phyloP scores from a whole-genome alignment of 2,113 vertebrate species.

The Lophius piscatorius region DNA sequence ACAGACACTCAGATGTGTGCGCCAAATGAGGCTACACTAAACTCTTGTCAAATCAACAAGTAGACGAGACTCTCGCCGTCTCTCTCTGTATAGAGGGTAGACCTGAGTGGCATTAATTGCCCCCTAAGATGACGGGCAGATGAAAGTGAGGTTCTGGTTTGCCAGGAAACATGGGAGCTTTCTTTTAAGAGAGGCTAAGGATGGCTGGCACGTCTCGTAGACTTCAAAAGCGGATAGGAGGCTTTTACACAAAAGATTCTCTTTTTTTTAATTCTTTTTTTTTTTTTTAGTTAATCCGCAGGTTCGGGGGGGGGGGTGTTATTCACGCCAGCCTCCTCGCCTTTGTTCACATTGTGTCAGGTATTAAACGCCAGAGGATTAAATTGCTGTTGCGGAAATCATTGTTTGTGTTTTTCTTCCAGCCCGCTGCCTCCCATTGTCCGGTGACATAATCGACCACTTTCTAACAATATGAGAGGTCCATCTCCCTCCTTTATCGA shows the following conservation, averaged over 20 bases:
- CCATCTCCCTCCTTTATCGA: slow-evolving; percentile 49
- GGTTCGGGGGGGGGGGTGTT: slow-evolving; percentile 55
- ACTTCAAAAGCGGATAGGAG: slow-evolving; percentile 79
- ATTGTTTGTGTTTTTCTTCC: slow-evolving; percentile 73
- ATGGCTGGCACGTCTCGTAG: slow-evolving; percentile 70
- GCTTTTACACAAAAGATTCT: slow-evolving; percentile 67
- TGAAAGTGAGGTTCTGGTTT: slow-evolving; percentile 66
- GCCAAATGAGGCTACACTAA: slow-evolving; percentile 49
- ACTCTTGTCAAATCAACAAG: slow-evolving; percentile 60
- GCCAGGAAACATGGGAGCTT: slow-evolving; percentile 59
- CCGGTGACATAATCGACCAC: slow-evolving; percentile 53
- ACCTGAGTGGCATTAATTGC: slow-evolving; percentile 74
- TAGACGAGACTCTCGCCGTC: slow-evolving; percentile 32
- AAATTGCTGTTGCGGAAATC: slow-evolving; percentile 76
- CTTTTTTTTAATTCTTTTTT: slow-evolving; percentile 17
- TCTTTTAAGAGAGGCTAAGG: slow-evolving; percentile 46
- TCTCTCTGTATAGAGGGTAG: slow-evolving; percentile 17
- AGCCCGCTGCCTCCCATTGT: slow-evolving; percentile 58
- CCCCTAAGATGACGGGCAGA: slow-evolving; percentile 73
- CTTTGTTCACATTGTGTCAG: slow-evolving; percentile 73
- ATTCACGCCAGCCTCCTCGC: slow-evolving; percentile 60
- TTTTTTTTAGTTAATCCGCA: slow-evolving; percentile 67
- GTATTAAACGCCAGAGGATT: slow-evolving; percentile 68
- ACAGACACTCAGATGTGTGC: slow-evolving; percentile 27
- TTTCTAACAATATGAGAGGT: slow-evolving; percentile 56